Conservation (phyloP, 1,140 invertebrate species). For the Lasioglossum albipes region DNA sequence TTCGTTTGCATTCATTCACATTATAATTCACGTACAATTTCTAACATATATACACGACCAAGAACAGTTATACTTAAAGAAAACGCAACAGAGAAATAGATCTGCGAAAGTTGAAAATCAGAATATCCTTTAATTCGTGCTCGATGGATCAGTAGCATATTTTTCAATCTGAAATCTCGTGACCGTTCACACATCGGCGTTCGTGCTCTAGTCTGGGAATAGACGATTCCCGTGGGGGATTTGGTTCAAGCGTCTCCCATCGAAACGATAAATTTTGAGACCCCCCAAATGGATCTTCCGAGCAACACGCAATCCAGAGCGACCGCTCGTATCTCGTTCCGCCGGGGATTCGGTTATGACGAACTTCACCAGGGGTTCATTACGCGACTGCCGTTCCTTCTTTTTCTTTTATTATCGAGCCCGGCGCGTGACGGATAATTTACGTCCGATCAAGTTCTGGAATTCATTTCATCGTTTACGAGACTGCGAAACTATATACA, state of each 20-base stretch:
- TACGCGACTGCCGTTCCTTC: conserved; percentile 2
- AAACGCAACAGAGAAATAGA: too few species aligned
- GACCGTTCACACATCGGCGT: conserved; percentile 23
- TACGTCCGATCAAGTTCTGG: not conserved
- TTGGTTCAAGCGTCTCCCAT: conserved; percentile 36
- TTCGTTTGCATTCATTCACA: too few species aligned
- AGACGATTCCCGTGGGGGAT: conserved; percentile 35
- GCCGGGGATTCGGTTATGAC: conserved; percentile 51
- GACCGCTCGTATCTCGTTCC: conserved; percentile 4
- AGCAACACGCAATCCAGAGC: conserved; percentile 48
- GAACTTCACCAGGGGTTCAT: conserved; percentile 31
- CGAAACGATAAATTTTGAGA: conserved; percentile 53
- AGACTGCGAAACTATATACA: not conserved
- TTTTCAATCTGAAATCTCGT: conserved; percentile 20
- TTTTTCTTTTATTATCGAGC: conserved; percentile 29
- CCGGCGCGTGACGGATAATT: conserved; percentile 6
- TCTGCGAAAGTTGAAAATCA: too few species aligned
- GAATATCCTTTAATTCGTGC: not conserved
- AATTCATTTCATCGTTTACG: conserved; percentile 18
- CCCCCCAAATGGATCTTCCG: conserved; percentile 45
- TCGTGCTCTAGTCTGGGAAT: conserved; percentile 24
- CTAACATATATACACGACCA: too few species aligned
- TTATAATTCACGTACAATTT: too few species aligned
- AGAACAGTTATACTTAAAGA: too few species aligned
- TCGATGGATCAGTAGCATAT: not conserved